Percentiles rank a stretch among this genome's conserved stretches.
Evolutionary conservation across 2,113 vertebrate genomes (phyloP).

Genomic region (Mirounga angustirostris): DNA sequence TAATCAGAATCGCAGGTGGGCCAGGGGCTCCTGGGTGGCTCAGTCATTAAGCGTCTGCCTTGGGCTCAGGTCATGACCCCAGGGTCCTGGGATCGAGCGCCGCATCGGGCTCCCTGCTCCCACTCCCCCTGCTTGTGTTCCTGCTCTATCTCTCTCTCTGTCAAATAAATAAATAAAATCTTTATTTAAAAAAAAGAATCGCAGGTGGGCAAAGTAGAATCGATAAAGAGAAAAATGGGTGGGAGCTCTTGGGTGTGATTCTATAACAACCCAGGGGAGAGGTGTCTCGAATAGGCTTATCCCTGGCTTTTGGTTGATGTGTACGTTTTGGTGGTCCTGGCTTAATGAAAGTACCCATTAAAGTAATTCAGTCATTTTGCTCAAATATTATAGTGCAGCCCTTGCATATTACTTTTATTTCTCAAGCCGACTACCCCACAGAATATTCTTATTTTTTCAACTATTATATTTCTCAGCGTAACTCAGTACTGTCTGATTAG

Average conservation of each 20-base stretch:
- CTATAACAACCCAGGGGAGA: too few species aligned
- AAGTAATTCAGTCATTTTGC: background rate
- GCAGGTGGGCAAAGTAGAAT: background rate
- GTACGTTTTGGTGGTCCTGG: background rate
- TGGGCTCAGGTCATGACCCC: too few species aligned
- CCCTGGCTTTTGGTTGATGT: background rate
- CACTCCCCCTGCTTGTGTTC: too few species aligned
- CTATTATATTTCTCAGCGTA: background rate
- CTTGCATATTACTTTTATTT: background rate
- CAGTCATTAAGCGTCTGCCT: too few species aligned
- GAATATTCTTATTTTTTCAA: conserved; percentile 5
- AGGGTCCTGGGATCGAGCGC: too few species aligned
- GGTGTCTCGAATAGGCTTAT: background rate
- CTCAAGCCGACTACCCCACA: background rate
- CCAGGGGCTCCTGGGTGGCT: background rate
- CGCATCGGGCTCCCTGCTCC: too few species aligned
- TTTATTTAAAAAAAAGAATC: too few species aligned
- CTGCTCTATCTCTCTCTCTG: too few species aligned
- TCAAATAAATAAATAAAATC: too few species aligned
- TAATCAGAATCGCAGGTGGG: background rate
- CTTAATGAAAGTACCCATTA: background rate
- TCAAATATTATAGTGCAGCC: background rate
- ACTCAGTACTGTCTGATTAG: background rate
- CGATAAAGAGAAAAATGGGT: background rate
- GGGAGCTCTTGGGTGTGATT: background rate